These are phyloP conservation scores for Chloropsis hardwickii DNA, from an alignment of 2,113 vertebrate genomes.

Conservation along the genomic window DNA sequence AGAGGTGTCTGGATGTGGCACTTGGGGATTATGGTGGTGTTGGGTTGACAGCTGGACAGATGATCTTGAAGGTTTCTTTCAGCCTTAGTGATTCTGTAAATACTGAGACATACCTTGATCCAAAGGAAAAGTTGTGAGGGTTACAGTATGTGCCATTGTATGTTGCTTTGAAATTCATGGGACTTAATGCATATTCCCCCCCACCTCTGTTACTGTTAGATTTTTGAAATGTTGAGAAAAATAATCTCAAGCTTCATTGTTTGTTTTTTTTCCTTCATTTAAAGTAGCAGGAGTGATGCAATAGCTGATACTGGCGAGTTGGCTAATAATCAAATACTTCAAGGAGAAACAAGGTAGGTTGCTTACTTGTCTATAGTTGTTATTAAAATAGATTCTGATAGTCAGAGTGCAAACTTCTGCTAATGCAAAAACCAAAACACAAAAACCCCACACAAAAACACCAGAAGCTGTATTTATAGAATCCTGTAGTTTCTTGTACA, in stretches of 20 bases:
- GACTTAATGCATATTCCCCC: neutral
- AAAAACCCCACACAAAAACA: accelerated
- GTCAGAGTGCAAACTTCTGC: neutral
- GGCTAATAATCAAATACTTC: constrained; percentile 59
- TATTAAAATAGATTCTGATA: neutral
- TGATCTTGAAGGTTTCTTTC: neutral
- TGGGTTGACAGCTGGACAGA: neutral
- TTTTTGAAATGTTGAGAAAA: neutral
- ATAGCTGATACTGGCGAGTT: constrained; percentile 64
- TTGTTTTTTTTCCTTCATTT: neutral
- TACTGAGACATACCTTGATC: neutral
- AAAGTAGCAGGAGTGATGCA: constrained; percentile 75
- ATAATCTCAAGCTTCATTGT: neutral
- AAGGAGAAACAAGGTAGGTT: constrained; percentile 74
- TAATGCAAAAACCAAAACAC: neutral
- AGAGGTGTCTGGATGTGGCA: neutral
- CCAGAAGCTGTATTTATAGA: neutral
- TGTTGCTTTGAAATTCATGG: neutral
- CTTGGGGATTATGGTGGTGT: neutral
- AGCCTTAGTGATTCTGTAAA: neutral
- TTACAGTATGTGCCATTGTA: neutral
- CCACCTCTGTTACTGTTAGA: neutral
- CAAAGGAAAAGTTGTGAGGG: neutral
- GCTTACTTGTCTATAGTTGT: neutral
- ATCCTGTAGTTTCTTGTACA: neutral